Base-by-base conservation (phyloP, 2,113 vertebrate species). In the Pungitius pungitius region DNA sequence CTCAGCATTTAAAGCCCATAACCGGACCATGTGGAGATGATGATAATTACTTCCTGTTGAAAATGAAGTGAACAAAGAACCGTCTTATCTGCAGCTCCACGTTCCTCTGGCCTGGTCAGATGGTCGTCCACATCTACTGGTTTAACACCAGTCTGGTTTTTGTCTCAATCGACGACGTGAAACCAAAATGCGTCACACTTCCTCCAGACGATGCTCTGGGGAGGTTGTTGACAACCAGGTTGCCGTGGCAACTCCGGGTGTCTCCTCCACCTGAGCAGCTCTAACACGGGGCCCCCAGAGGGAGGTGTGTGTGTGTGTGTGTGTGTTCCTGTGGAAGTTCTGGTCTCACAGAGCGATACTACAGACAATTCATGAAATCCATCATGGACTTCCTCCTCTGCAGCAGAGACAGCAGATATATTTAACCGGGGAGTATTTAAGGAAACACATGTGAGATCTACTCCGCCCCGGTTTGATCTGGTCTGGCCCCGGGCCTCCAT, bases 331-430 rank as follows among this genome's bases (percentile, higher is more conserved):
- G 84, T 89, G 87, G 90, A 92, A 90, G 33, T 75, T 69, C 71
- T 83, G 75, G 71, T 85, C 81, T 83, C 26, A 1, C 56, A 75
- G 72, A 77, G 72, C 39, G 26, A 47, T 11, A 26, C 14, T 7
- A 13, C 49, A 82, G 90, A 88, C 78, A 85, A 88, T 76, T 84
- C 75, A 71, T 90, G 83, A 89, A 86, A 91, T 85, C 89, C 89
- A 90, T 90, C 73, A 80, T 81, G 62, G 57, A 84, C 83, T 89
- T 92, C 89, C 87, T 85, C 56, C 62, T 60, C 70, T 73, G 69
- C 71, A 86, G 84, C 82, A 72, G 84, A 86, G 87, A 88, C 81
- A 82, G 80, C 57, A 27, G 80, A 52, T 90, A 89, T 86, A 89
- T 92, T 90, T 90, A 92, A 87, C 24, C 12, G 0, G 37, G 27